Percentiles rank a stretch among this genome's conserved stretches.
Evolutionary conservation across 2,113 vertebrate species (phyloP).

Genomic region (Piprites chloris): DNA sequence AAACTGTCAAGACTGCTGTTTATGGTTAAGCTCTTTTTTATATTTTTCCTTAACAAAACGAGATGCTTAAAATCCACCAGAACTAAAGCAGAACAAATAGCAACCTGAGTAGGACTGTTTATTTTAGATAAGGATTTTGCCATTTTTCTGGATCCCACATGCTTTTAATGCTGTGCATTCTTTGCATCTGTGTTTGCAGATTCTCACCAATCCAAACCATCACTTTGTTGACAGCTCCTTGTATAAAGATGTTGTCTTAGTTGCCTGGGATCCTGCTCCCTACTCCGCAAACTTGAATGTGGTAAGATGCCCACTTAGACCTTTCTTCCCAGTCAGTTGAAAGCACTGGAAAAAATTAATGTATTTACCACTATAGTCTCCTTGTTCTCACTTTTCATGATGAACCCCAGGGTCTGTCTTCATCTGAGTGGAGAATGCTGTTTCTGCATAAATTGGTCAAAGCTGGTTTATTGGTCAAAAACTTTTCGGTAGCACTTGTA

Average conservation of each 20-base stretch:
- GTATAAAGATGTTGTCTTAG: constrained; percentile 91
- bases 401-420: neutral
- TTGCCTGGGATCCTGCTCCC: constrained; percentile 97
- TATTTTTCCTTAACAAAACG: neutral
- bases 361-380: neutral
- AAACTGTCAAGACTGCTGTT: constrained; percentile 9
- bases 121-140: constrained; percentile 3
- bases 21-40: neutral
- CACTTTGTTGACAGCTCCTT: constrained; percentile 88
- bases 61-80: neutral
- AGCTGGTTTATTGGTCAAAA: neutral
- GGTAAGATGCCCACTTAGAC: constrained; percentile 71
- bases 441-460: neutral
- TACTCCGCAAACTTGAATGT: constrained; percentile 89
- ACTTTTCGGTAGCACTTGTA: neutral
- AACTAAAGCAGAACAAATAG: constrained; percentile 7
- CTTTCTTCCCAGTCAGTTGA: neutral
- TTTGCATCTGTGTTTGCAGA: constrained; percentile 76
- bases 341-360: neutral
- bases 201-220: constrained; percentile 88
- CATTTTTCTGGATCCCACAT: neutral
- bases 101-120: neutral
- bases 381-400: neutral
- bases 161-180: neutral
- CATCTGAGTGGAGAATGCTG: neutral